phyloP scores from a whole-genome alignment of 2,797 vertebrate species.

The Esox masquinongy region DNA sequence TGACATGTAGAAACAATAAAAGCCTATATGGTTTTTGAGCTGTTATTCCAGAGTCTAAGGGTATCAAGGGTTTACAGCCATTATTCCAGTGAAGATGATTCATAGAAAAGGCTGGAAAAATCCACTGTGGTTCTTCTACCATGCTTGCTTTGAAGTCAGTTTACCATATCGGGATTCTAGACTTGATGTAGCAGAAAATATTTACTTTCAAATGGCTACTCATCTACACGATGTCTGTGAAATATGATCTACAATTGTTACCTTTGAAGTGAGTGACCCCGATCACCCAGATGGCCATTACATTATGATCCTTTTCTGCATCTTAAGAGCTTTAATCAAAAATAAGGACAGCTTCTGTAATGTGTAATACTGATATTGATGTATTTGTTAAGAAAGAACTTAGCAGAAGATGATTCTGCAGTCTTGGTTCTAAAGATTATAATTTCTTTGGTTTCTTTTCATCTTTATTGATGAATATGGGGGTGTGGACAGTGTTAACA shows the following conservation, averaged over 20 bases:
- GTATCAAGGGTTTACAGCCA: conserved; percentile 53
- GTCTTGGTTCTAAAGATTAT: not conserved
- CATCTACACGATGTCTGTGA: conserved; percentile 36
- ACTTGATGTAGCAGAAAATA: conserved; percentile 58
- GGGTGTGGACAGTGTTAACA: not conserved
- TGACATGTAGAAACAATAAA: conserved; percentile 54
- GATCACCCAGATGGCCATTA: conserved; percentile 44
- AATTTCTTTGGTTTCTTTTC: not conserved
- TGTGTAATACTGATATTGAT: not conserved
- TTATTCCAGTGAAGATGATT: conserved; percentile 57
- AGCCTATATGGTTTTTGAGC: conserved; percentile 55
- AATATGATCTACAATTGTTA: conserved; percentile 48
- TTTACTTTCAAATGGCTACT: conserved; percentile 59
- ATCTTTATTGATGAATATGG: not conserved
- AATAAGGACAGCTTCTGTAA: not conserved
- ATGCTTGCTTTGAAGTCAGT: conserved; percentile 53
- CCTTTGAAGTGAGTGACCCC: conserved; percentile 49
- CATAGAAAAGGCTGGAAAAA: conserved; percentile 49
- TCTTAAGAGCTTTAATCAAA: not conserved
- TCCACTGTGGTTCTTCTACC: conserved; percentile 27
- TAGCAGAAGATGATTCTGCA: not conserved
- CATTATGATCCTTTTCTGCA: not conserved
- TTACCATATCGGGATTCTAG: conserved; percentile 45
- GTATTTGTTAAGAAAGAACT: not conserved
- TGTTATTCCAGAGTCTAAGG: conserved; percentile 50